Conservation (phyloP, 2,888 invertebrate species). For the Oasisia sp. region DNA sequence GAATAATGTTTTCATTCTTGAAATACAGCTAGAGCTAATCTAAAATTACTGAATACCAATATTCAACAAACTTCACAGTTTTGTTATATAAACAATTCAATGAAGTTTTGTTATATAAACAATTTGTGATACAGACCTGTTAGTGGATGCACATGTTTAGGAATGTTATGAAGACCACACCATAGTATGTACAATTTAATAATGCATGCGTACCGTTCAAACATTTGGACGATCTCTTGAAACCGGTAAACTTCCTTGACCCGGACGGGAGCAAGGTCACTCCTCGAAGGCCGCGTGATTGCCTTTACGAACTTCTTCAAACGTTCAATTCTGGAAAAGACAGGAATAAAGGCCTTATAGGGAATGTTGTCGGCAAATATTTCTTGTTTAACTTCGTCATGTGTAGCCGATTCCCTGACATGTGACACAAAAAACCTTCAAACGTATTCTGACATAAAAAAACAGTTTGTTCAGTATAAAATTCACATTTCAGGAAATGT, state of each 20-base stretch:
- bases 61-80: no score
- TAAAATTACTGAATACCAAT: no score
- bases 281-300: constrained; percentile 73
- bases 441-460: no score
- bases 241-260: constrained; percentile 72
- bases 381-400: background rate
- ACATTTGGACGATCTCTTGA: constrained; percentile 69
- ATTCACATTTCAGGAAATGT: no score
- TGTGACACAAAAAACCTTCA: background rate
- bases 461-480: no score
- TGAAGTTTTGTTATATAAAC: no score
- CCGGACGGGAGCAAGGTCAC: constrained; percentile 70
- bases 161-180: no score
- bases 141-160: no score
- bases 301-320: constrained; percentile 76
- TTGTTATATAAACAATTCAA: no score
- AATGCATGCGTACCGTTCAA: constrained; percentile 60
- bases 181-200: background rate
- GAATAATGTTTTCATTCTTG: no score
- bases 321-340: constrained; percentile 51
- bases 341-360: background rate
- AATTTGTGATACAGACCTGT: no score
- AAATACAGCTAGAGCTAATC: no score
- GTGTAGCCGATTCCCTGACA: background rate
- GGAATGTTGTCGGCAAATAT: background rate